Evolutionary conservation across 2,113 vertebrate genomes (phyloP).

Genomic region (Crotalus tigris): DNA sequence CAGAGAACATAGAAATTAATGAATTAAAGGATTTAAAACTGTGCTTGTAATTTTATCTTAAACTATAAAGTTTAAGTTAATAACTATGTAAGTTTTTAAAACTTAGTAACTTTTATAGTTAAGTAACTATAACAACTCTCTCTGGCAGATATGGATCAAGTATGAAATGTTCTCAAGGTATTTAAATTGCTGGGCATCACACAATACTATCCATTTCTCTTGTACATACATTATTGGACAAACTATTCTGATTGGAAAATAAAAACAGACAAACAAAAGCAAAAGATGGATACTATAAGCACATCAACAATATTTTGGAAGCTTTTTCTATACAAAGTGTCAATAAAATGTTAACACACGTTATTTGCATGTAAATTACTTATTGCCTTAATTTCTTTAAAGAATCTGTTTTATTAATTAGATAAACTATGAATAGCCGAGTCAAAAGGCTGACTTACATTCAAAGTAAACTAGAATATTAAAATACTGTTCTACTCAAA

Average conservation of each 20-base stretch:
- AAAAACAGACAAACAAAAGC: not conserved
- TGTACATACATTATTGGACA: not conserved
- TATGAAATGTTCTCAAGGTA: not conserved
- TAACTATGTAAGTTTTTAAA: not conserved
- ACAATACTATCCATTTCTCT: not conserved
- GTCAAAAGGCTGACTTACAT: slow-evolving; percentile 52
- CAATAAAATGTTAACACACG: no score
- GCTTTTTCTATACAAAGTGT: not conserved
- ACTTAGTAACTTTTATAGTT: not conserved
- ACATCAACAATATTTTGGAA: not conserved
- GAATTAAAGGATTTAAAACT: not conserved
- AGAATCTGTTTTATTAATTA: not conserved
- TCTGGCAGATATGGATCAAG: not conserved
- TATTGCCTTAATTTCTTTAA: not conserved
- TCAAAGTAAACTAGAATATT: slow-evolving; percentile 58
- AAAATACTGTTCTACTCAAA: slow-evolving; percentile 38
- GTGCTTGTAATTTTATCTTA: not conserved
- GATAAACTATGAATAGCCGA: not conserved
- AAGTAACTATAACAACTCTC: not conserved
- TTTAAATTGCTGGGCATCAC: not conserved
- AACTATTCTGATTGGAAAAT: not conserved
- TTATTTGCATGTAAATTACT: not conserved
- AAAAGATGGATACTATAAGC: not conserved
- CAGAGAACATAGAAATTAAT: not conserved
- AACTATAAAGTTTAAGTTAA: not conserved